Percentiles rank a stretch among this genome's conserved stretches.
Conservation (phyloP, 2,113 vertebrate genomes). For the Cynocephalus volans region DNA sequence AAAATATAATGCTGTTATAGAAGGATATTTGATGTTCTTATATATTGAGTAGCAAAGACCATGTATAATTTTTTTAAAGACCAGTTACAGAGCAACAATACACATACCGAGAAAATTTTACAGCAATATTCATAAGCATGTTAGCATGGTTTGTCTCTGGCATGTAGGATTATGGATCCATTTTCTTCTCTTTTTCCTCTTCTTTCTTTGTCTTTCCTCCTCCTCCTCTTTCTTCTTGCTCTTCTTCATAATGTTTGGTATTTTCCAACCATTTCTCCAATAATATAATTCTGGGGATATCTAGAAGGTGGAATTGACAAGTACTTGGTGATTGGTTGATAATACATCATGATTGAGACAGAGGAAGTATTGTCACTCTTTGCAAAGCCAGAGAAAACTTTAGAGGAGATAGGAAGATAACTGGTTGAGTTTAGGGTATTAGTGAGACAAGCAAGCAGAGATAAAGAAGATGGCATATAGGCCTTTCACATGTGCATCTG, state of each 20-base stretch:
- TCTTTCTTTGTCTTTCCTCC: not conserved
- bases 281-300: not conserved
- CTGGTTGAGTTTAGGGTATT: not conserved
- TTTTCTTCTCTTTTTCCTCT: not conserved
- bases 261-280: slow-evolving; percentile 25
- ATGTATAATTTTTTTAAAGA: not conserved
- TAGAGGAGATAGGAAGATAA: not conserved
- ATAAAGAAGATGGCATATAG: not conserved
- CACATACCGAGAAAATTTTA: not conserved
- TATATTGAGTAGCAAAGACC: not conserved
- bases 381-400: not conserved
- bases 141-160: not conserved
- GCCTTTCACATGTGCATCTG: not conserved
- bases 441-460: not conserved
- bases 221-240: not conserved
- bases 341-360: not conserved
- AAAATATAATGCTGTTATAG: not conserved
- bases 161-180: not conserved
- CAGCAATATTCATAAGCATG: not conserved
- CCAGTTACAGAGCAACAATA: not conserved
- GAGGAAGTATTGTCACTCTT: not conserved
- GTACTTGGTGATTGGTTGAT: not conserved
- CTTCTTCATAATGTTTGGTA: not conserved
- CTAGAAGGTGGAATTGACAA: not conserved
- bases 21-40: not conserved